Percentiles rank a stretch among this genome's conserved stretches.
Evolutionary conservation across 2,888 invertebrate genomes (phyloP).

Genomic region (Acanthopleura granulata): DNA sequence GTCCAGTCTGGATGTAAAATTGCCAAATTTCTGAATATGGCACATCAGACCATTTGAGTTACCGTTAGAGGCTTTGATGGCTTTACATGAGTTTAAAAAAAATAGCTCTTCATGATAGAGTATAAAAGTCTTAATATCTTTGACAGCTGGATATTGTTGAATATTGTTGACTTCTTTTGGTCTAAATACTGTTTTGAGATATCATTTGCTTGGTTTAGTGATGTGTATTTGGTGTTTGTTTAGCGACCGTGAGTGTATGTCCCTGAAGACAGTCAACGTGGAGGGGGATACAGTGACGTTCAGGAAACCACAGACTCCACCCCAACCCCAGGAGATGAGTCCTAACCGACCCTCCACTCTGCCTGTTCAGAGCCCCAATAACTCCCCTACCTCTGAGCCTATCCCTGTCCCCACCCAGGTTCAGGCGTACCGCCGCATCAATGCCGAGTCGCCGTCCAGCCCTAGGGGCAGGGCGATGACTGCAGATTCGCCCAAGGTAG

Average conservation of each 20-base stretch:
- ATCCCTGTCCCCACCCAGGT: slow-evolving; percentile 82
- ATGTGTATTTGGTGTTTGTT: neutral
- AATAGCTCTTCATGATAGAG: no score
- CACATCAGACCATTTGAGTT: no score
- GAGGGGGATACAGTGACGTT: slow-evolving; percentile 46
- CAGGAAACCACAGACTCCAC: slow-evolving; percentile 35
- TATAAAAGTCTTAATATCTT: no score
- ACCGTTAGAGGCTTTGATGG: no score
- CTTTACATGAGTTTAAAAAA: no score
- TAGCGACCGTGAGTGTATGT: slow-evolving; percentile 34
- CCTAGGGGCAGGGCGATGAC: neutral
- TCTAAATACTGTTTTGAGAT: no score
- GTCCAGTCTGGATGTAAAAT: no score
- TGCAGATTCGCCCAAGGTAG: neutral
- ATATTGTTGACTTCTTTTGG: no score
- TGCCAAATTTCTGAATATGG: no score
- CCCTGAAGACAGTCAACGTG: slow-evolving; percentile 41
- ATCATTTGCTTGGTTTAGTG: no score
- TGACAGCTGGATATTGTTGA: no score
- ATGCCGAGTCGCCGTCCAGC: neutral
- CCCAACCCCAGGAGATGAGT: slow-evolving; percentile 29
- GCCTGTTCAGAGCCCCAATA: slow-evolving; percentile 39
- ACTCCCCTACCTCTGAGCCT: slow-evolving; percentile 74
- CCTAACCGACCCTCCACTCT: slow-evolving; percentile 50
- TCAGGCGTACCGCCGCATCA: slow-evolving; percentile 49